Conservation (phyloP, 2,113 vertebrate species). For the Osmerus mordax region DNA sequence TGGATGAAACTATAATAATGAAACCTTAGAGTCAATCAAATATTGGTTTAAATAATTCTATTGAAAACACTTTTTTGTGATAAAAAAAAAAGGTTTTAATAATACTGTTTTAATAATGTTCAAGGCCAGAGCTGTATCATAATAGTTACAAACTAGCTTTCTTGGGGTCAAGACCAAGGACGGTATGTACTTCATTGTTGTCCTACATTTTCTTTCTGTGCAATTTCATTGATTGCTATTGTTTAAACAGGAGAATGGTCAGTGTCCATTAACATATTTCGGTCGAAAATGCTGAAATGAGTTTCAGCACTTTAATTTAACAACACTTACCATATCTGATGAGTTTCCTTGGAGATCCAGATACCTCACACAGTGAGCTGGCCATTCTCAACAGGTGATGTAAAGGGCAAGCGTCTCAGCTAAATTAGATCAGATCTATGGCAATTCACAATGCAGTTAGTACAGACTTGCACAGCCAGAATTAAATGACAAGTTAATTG, state of each 20-base stretch:
- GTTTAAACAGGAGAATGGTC: too few relatives aligned
- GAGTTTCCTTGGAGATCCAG: slow-evolving; percentile 70
- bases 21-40: neutral
- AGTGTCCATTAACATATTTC: too few relatives aligned
- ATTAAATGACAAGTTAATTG: slow-evolving; percentile 73
- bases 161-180: too few relatives aligned
- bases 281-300: too few relatives aligned
- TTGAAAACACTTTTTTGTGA: neutral
- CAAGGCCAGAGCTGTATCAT: too few relatives aligned
- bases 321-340: slow-evolving; percentile 84
- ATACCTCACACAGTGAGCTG: slow-evolving; percentile 67
- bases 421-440: slow-evolving; percentile 87
- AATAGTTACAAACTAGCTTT: neutral
- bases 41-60: neutral
- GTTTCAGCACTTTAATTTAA: neutral
- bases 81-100: neutral
- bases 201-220: too few relatives aligned
- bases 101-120: too few relatives aligned
- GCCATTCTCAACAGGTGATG: slow-evolving; percentile 89
- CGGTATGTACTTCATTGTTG: too few relatives aligned
- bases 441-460: slow-evolving; percentile 86
- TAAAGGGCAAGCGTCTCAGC: slow-evolving; percentile 82
- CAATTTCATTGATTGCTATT: too few relatives aligned
- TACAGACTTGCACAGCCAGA: slow-evolving; percentile 75
- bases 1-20: slow-evolving; percentile 1